Percentiles rank a stretch among this genome's conserved stretches.
phyloP scores from a whole-genome alignment of 1,140 invertebrate genomes.

The Aphidius ervi region DNA sequence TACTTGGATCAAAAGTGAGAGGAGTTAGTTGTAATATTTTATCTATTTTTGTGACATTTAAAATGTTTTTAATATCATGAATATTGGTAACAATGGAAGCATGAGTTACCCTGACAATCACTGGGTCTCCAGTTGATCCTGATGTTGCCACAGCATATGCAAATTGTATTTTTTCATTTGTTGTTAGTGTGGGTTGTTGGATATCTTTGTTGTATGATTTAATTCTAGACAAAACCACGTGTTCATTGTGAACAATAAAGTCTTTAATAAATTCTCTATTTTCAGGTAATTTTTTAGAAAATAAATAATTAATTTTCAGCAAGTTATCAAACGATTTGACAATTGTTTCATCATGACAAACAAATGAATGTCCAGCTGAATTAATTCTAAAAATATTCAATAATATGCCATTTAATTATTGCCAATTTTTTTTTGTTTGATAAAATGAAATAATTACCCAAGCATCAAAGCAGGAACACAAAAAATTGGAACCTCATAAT shows the following conservation, averaged over 20 bases:
- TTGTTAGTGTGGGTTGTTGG: slow-evolving; percentile 9
- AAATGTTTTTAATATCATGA: slow-evolving; percentile 55
- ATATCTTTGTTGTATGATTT: slow-evolving; percentile 21
- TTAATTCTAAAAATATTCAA: slow-evolving; percentile 35
- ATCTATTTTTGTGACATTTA: slow-evolving; percentile 56
- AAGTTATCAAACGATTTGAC: slow-evolving; percentile 16
- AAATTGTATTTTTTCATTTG: slow-evolving; percentile 34
- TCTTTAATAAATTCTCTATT: slow-evolving; percentile 21
- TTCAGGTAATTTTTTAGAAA: slow-evolving; percentile 22
- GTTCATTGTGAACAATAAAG: slow-evolving; percentile 4
- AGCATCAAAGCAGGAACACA: slow-evolving; percentile 38
- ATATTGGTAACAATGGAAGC: slow-evolving; percentile 63
- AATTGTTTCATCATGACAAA: slow-evolving; percentile 27
- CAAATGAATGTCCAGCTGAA: slow-evolving; percentile 31
- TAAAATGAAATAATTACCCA: slow-evolving; percentile 31
- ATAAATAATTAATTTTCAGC: slow-evolving; percentile 31
- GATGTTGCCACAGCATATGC: slow-evolving; percentile 62
- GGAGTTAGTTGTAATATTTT: slow-evolving; percentile 69
- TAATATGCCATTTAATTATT: slow-evolving; percentile 6
- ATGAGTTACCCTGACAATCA: slow-evolving; percentile 61
- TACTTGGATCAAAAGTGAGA: slow-evolving; percentile 77
- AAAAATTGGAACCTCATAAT: slow-evolving; percentile 30
- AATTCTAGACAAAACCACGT: background rate
- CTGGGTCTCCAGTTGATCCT: slow-evolving; percentile 62
- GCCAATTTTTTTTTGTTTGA: slow-evolving; percentile 14